A percentile compares a stretch with the other conserved stretches of the same genome.
Conservation (phyloP, 2,113 vertebrate species). For the Alligator mississippiensis region DNA sequence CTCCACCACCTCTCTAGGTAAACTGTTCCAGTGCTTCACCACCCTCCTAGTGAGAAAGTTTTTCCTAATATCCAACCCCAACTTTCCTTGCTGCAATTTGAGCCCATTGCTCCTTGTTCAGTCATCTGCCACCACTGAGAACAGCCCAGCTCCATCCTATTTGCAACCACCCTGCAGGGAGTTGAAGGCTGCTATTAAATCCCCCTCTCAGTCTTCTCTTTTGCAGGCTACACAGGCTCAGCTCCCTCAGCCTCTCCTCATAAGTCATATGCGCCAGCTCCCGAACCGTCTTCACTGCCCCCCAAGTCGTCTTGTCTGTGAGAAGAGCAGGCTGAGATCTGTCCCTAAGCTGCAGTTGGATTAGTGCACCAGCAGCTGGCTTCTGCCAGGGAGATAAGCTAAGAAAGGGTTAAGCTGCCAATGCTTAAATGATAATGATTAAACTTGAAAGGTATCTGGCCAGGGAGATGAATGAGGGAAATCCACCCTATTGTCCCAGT, state of each 20-base stretch:
- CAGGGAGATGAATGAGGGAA: conserved; percentile 31
- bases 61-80: too few species aligned
- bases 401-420: conserved; percentile 61
- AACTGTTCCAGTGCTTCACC: too few species aligned
- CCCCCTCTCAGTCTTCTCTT: too few species aligned
- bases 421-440: background rate
- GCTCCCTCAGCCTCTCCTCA: background rate
- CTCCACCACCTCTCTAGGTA: too few species aligned
- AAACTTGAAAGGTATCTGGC: conserved; percentile 25
- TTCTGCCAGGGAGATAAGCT: background rate
- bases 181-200: too few species aligned
- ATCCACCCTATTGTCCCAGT: conserved; percentile 25
- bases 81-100: too few species aligned
- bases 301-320: background rate
- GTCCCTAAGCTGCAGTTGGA: background rate
- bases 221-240: background rate
- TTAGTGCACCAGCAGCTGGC: conserved; percentile 11
- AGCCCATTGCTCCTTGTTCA: too few species aligned
- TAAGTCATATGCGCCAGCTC: conserved; percentile 60
- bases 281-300: conserved; percentile 10
- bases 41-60: too few species aligned
- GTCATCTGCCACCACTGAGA: too few species aligned
- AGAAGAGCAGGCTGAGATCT: background rate
- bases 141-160: too few species aligned
- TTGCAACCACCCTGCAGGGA: too few species aligned